phyloP scores from a whole-genome alignment of 2,797 vertebrate genomes.

The Pelodytes ibericus region DNA sequence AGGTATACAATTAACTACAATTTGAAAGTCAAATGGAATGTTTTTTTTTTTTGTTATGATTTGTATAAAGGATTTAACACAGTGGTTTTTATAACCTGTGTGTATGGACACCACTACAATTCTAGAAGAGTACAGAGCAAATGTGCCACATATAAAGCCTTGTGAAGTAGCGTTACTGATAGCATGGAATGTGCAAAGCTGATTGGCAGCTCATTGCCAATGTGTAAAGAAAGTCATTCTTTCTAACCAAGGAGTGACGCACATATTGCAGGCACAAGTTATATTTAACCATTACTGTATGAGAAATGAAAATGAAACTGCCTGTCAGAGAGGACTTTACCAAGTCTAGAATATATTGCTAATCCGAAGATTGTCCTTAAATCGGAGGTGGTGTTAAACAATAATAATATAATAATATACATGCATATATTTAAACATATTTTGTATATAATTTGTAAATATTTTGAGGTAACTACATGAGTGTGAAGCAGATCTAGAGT shows the following conservation, averaged over 20 bases:
- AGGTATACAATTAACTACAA: neutral
- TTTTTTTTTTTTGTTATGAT: neutral
- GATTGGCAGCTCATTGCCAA: constrained; percentile 40
- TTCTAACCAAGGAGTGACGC: constrained; percentile 38
- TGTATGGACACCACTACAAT: neutral
- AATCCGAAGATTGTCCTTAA: too few relatives aligned
- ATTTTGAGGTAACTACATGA: too few relatives aligned
- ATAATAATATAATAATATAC: too few relatives aligned
- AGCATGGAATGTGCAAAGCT: constrained; percentile 27
- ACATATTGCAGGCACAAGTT: constrained; percentile 37
- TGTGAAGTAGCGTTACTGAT: constrained; percentile 25
- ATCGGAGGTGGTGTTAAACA: neutral
- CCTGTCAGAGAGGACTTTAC: constrained; percentile 27
- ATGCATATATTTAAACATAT: neutral
- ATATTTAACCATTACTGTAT: constrained; percentile 52
- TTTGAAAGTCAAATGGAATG: too few relatives aligned
- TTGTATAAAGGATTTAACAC: neutral
- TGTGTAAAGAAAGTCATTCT: constrained; percentile 34
- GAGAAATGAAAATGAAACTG: constrained; percentile 34
- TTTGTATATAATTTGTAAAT: too few relatives aligned
- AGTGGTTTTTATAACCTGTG: neutral
- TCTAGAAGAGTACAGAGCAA: neutral
- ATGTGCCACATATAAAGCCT: constrained; percentile 16
- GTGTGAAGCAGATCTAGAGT: too few relatives aligned
- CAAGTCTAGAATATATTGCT: constrained; percentile 21